Evolutionary conservation across 2,888 invertebrate genomes (phyloP).

Genomic region (Parnassius apollo): DNA sequence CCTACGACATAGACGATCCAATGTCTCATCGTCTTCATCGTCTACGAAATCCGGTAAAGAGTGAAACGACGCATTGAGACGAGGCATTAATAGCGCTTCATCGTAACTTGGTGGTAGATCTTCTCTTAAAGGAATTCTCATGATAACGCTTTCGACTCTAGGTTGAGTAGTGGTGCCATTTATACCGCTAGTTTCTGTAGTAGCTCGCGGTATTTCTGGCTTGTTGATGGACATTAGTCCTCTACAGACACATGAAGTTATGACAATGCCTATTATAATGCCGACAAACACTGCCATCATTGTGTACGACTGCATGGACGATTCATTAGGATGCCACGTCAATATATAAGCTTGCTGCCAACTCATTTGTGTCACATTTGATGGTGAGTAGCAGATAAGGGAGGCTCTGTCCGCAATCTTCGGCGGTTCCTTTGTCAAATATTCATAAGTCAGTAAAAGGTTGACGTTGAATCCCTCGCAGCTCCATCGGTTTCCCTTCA

Average conservation of each 20-base stretch:
- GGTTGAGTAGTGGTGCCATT: constrained; percentile 48
- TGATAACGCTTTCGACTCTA: constrained; percentile 54
- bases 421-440: constrained; percentile 77
- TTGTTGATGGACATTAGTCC: constrained; percentile 70
- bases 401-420: constrained; percentile 67
- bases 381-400: constrained; percentile 85
- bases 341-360: constrained; percentile 86
- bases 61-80: constrained; percentile 83
- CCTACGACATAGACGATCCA: constrained; percentile 48
- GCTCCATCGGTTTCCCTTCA: constrained; percentile 89
- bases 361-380: constrained; percentile 82
- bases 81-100: constrained; percentile 88
- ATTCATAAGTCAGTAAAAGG: constrained; percentile 82
- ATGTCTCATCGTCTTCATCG: constrained; percentile 46
- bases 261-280: constrained; percentile 75
- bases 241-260: constrained; percentile 81
- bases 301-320: constrained; percentile 71
- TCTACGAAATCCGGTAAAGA: constrained; percentile 76
- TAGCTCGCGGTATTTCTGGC: constrained; percentile 49
- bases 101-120: constrained; percentile 86
- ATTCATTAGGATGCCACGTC: constrained; percentile 80
- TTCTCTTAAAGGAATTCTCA: constrained; percentile 60
- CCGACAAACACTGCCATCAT: constrained; percentile 78
- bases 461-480: constrained; percentile 84
- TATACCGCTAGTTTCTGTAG: constrained; percentile 65